phyloP scores from a whole-genome alignment of 2,888 invertebrate genomes.

The Lepidonotus clava region DNA sequence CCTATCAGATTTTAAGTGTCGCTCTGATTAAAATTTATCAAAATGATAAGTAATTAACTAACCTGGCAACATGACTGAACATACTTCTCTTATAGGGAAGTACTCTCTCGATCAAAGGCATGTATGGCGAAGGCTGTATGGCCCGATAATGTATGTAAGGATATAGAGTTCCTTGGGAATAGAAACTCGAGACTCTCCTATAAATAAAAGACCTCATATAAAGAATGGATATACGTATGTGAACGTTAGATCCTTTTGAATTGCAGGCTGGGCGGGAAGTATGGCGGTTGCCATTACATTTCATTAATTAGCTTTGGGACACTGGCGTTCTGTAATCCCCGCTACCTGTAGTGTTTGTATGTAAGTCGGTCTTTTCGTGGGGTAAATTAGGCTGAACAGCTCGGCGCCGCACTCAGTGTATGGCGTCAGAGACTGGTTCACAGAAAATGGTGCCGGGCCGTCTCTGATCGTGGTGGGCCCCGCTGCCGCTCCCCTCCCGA shows the following conservation, averaged over 20 bases:
- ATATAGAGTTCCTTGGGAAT: too few relatives aligned
- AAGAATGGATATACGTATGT: too few relatives aligned
- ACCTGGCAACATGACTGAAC: neutral
- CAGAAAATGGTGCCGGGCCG: neutral
- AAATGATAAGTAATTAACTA: conserved; percentile 13
- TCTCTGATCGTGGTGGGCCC: neutral
- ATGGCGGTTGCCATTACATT: conserved; percentile 19
- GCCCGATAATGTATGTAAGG: too few relatives aligned
- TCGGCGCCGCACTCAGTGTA: neutral
- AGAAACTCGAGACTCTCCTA: too few relatives aligned
- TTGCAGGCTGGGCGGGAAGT: neutral
- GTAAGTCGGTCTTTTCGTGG: conserved; percentile 2
- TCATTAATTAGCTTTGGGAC: conserved; percentile 40
- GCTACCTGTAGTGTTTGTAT: conserved; percentile 30
- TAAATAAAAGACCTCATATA: too few relatives aligned
- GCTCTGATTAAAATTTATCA: neutral
- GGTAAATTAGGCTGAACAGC: neutral
- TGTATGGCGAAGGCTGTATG: too few relatives aligned
- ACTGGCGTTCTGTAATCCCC: neutral
- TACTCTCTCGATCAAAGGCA: too few relatives aligned
- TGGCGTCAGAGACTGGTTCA: neutral
- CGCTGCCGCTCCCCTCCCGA: neutral
- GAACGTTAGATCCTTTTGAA: conserved; percentile 10
- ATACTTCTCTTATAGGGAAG: too few relatives aligned
- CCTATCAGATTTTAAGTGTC: conserved; percentile 4